phyloP scores from a whole-genome alignment of 1,140 invertebrate species.

The Penaeus japonicus region DNA sequence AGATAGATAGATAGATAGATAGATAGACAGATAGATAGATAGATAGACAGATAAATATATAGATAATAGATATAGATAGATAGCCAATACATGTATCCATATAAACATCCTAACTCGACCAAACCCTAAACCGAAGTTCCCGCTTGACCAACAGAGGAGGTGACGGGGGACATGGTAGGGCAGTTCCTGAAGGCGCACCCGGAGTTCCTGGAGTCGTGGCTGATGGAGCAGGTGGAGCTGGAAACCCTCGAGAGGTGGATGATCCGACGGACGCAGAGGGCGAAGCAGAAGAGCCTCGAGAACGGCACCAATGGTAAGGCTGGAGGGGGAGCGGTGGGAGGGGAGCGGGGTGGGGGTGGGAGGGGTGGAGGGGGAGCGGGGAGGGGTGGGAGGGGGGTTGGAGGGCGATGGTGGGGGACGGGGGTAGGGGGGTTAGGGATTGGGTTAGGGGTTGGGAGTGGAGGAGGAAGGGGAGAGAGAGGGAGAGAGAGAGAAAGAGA shows the following conservation, averaged over 20 bases:
- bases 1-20: background rate
- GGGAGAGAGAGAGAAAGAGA: background rate
- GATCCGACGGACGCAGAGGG: conserved; percentile 67
- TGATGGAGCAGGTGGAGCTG: conserved; percentile 69
- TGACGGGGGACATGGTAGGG: conserved; percentile 64
- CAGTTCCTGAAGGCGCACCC: conserved; percentile 68
- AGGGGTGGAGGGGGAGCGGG: background rate
- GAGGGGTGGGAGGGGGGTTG: background rate
- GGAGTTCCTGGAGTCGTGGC: conserved; percentile 69
- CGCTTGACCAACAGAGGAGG: conserved; percentile 21
- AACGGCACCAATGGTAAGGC: conserved; percentile 51
- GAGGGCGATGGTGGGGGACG: background rate
- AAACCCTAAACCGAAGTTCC: background rate
- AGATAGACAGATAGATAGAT: no score
- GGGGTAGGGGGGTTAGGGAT: background rate
- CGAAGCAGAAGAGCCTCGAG: conserved; percentile 61
- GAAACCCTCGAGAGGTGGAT: conserved; percentile 72
- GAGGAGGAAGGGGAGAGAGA: background rate
- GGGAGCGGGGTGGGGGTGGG: background rate
- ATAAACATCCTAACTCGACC: background rate
- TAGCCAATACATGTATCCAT: background rate
- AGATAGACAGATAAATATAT: background rate
- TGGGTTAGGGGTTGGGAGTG: background rate
- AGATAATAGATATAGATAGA: background rate
- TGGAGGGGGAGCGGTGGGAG: background rate